Evolutionary conservation across 2,113 vertebrate species (phyloP).

Genomic region (Burhinus oedicnemus): DNA sequence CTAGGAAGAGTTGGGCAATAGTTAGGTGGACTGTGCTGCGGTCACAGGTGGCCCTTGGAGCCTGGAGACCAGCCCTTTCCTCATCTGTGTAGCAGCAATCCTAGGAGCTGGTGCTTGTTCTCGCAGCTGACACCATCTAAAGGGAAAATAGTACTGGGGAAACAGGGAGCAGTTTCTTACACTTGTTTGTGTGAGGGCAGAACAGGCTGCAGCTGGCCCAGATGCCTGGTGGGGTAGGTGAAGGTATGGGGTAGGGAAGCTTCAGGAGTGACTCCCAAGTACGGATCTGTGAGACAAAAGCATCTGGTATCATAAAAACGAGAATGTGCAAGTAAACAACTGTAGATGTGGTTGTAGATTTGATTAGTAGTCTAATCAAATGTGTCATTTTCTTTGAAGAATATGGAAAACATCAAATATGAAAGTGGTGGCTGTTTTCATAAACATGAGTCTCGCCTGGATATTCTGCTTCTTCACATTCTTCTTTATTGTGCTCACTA

Average conservation of each 20-base stretch:
- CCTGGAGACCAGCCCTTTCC: neutral
- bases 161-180: neutral
- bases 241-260: neutral
- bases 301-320: neutral
- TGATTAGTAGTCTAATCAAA: neutral
- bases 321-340: neutral
- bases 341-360: neutral
- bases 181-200: neutral
- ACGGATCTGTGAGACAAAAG: rapidly evolving
- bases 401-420: neutral
- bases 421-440: neutral
- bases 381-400: neutral
- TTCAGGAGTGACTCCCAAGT: neutral
- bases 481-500: neutral
- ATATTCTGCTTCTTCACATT: neutral
- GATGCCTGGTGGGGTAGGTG: neutral
- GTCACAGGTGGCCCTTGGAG: neutral
- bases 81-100: neutral
- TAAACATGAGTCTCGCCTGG: neutral
- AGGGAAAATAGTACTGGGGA: neutral
- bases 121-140: rapidly evolving
- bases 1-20: rapidly evolving
- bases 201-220: neutral
- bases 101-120: neutral
- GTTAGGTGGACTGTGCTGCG: neutral